A percentile compares a stretch with the other conserved stretches of the same genome.
These are phyloP conservation scores for Zaprionus obscuricornis DNA, from an alignment of 2,888 invertebrate species.

Conservation along the genomic window DNA sequence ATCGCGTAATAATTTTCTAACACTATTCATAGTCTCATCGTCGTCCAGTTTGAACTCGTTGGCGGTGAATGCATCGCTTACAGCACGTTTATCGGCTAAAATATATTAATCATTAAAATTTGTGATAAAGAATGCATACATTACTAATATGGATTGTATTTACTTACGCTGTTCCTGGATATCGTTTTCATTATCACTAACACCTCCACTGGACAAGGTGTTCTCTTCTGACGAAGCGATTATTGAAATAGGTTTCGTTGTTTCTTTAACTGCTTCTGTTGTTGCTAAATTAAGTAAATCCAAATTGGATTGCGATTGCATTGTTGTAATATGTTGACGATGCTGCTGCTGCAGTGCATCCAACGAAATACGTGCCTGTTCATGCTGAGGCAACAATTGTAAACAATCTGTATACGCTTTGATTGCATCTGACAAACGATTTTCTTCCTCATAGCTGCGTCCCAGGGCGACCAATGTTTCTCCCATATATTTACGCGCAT, in stretches of 20 bases:
- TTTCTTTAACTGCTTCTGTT: background rate
- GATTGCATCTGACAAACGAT: slow-evolving; percentile 92
- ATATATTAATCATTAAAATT: slow-evolving; percentile 26
- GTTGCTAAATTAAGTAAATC: slow-evolving; percentile 29
- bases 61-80: slow-evolving; percentile 50
- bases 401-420: slow-evolving; percentile 94
- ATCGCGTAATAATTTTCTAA: slow-evolving; percentile 93
- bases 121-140: background rate
- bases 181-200: slow-evolving; percentile 41
- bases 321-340: background rate
- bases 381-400: slow-evolving; percentile 92
- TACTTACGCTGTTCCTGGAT: slow-evolving; percentile 59
- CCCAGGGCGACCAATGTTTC: slow-evolving; percentile 96
- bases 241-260: no score
- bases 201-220: slow-evolving; percentile 55
- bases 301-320: slow-evolving; percentile 1
- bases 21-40: slow-evolving; percentile 93
- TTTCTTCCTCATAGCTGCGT: slow-evolving; percentile 93
- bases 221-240: slow-evolving; percentile 57
- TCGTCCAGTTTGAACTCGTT: slow-evolving; percentile 85
- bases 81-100: slow-evolving; percentile 57
- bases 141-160: slow-evolving; percentile 11
- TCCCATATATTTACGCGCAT: slow-evolving; percentile 96
- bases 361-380: slow-evolving; percentile 92
- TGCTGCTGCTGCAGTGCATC: slow-evolving; percentile 89